These are phyloP conservation scores for Agrochola lychnidis DNA, from an alignment of 2,888 invertebrate species.

Conservation along the genomic window DNA sequence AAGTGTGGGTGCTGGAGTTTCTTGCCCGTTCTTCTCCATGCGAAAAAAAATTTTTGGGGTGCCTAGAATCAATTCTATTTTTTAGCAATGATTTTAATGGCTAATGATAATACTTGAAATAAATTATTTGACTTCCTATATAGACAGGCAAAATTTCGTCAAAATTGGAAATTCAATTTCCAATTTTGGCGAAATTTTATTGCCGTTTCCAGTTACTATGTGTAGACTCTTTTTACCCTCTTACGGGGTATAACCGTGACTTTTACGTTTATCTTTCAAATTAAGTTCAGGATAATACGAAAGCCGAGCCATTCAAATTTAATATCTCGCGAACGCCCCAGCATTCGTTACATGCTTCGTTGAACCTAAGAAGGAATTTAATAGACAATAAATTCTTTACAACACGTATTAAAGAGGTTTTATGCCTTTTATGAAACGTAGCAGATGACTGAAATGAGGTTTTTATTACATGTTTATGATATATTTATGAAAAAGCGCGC, in stretches of 20 bases:
- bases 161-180: too few species aligned
- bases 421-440: slow-evolving; percentile 53
- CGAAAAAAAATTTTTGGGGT: too few species aligned
- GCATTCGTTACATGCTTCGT: slow-evolving; percentile 58
- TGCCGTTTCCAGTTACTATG: background rate
- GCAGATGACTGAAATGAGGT: slow-evolving; percentile 40
- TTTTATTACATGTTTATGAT: slow-evolving; percentile 52
- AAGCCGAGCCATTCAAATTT: slow-evolving; percentile 54
- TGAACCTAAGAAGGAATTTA: slow-evolving; percentile 56
- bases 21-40: too few species aligned
- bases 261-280: slow-evolving; percentile 26
- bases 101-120: too few species aligned
- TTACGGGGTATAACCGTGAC: background rate
- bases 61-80: too few species aligned
- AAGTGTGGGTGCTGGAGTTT: too few species aligned
- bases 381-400: slow-evolving; percentile 57
- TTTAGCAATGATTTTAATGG: too few species aligned
- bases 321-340: slow-evolving; percentile 50
- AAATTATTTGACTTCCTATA: background rate
- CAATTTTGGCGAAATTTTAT: background rate
- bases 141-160: too few species aligned
- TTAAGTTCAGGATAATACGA: slow-evolving; percentile 44
- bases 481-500: slow-evolving; percentile 20
- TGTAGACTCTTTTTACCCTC: background rate
- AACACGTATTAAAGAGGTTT: slow-evolving; percentile 48